Base-by-base conservation (phyloP, 2,797 vertebrate species). In the Oophaga sylvatica region DNA sequence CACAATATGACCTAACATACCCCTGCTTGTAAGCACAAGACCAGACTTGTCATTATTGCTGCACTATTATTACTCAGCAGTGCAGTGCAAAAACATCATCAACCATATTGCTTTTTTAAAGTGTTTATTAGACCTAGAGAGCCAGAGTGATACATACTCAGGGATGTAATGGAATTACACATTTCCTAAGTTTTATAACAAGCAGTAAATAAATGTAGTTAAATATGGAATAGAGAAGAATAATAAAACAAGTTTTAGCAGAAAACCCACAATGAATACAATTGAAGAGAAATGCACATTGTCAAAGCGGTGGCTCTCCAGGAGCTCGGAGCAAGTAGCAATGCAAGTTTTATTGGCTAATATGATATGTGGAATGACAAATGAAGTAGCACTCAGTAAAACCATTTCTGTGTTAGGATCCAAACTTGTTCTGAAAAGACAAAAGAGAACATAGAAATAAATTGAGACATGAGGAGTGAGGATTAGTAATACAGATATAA, bases 1-100 rank as follows among this genome's bases (percentile, higher is more conserved):
- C 75, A 77, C 75, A 77, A 77, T 80, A 15, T n/a, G 56, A 65
- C 60, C 59, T 80, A 65, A 80, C 79, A 80, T 65, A 31, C 60
- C 59, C 35, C 79, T 48, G 31, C 79, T 17, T 22, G 35, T 63
- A 45, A 15, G 45, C 35, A 65, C 60, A 80, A 80, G 60, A 41
- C 22, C 79, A 80, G 59, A 45, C 60, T 63, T 22, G 78, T 57
- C 16, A 57, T 22, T 29, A 13, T 15, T 17, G 26, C 31, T n/a
- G 59, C 20, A 5, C 71, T n/a, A 22, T 22, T 48, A 73, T 45
- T 73, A 45, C 71, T 53, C 41, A 73, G 70, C 35, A 11, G 29
- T 12, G 20, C 11, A 20, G 9, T 75, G 45, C 35, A 45, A 45
- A 48, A 48, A 45, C 70, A 53, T 77, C n/a, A 77, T 53, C 75